A percentile compares a stretch with the other conserved stretches of the same genome.
Conservation (phyloP, 1,140 invertebrate genomes). For the Hormaphis cornu region DNA sequence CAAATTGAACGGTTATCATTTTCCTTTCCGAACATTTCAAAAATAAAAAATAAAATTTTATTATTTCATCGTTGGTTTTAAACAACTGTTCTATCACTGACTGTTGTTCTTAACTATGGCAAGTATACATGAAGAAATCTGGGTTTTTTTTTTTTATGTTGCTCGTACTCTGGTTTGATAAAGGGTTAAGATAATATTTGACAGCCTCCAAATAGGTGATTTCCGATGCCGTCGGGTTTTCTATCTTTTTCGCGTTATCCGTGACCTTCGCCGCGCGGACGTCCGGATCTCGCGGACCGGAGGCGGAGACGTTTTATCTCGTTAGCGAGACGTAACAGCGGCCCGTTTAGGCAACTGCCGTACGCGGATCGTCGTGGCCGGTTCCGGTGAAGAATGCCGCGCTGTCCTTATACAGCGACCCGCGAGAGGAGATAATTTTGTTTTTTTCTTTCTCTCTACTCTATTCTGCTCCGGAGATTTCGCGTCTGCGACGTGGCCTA, state of each 20-base stretch:
- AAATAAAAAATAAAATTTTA: too few species aligned
- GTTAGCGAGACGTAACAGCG: constrained; percentile 24
- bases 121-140: too few species aligned
- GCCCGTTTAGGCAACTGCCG: constrained; percentile 19
- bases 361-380: neutral
- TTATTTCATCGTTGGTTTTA: too few species aligned
- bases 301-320: neutral
- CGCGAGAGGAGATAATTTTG: neutral
- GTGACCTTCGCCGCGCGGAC: constrained; percentile 1
- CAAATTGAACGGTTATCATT: too few species aligned
- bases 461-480: neutral
- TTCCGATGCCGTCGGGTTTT: neutral
- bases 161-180: too few species aligned
- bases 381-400: constrained; percentile 8
- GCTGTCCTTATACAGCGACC: constrained; percentile 18
- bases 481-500: neutral
- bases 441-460: neutral
- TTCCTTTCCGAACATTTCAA: too few species aligned
- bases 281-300: neutral
- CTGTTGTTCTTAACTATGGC: too few species aligned
- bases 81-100: too few species aligned
- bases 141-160: too few species aligned
- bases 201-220: too few species aligned
- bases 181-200: too few species aligned
- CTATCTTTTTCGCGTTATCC: neutral